Evolutionary conservation across 2,113 vertebrate species (phyloP).

Genomic region (Chloropsis cyanopogon): DNA sequence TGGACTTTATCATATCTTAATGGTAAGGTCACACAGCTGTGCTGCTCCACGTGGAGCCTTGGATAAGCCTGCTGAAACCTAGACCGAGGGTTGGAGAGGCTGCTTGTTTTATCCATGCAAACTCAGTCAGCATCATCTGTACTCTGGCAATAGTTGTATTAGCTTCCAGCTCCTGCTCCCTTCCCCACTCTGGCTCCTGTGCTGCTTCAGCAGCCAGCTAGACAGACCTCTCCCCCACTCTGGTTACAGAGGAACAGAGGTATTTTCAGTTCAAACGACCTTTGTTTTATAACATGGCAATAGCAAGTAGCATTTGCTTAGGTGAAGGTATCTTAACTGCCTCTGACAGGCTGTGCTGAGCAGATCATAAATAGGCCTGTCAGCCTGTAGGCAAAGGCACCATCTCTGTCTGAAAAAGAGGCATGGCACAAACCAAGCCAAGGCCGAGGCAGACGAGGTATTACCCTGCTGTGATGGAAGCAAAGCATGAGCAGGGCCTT

Average conservation of each 20-base stretch:
- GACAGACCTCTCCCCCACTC: background rate
- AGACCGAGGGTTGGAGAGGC: background rate
- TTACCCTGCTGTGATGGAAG: background rate
- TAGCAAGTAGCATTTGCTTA: background rate
- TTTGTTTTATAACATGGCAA: constrained; percentile 15
- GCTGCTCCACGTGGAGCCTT: background rate
- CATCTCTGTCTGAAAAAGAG: background rate
- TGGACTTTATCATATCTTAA: background rate
- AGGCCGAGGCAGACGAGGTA: background rate
- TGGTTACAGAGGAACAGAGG: background rate
- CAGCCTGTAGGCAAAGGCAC: background rate
- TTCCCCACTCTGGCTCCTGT: background rate
- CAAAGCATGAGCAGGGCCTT: background rate
- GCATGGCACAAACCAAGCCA: background rate
- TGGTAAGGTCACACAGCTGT: background rate
- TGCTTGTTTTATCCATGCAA: background rate
- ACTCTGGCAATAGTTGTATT: background rate
- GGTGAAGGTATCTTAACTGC: constrained; percentile 25
- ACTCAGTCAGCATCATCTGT: background rate
- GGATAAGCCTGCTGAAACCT: background rate
- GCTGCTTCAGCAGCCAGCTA: background rate
- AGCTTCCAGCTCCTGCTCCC: background rate
- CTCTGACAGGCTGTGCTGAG: constrained; percentile 24
- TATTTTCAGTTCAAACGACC: constrained; percentile 21
- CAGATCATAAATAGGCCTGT: constrained; percentile 12